Percentiles rank a stretch among this genome's conserved stretches.
These are phyloP conservation scores for Chionomys nivalis DNA, from an alignment of 2,113 vertebrate species.

Conservation along the genomic window DNA sequence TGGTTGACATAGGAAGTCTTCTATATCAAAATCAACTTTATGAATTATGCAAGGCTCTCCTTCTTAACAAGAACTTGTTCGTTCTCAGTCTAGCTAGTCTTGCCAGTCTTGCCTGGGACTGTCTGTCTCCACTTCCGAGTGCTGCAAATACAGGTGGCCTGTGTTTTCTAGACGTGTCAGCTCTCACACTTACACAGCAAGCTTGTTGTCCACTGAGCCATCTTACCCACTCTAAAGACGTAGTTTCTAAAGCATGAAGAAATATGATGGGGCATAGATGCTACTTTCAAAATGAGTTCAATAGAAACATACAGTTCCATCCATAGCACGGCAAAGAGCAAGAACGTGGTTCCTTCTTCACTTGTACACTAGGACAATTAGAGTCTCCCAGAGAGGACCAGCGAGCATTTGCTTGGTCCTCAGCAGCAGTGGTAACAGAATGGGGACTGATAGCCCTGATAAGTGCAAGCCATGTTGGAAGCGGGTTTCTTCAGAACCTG, in stretches of 20 bases:
- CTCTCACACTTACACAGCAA: too few species aligned
- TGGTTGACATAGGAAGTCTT: not conserved
- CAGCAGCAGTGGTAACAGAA: not conserved
- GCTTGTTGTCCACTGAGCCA: not conserved
- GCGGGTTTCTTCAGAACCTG: not conserved
- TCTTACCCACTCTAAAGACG: not conserved
- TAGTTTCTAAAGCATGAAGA: slow-evolving; percentile 3
- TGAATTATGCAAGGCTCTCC: not conserved
- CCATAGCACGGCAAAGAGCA: not conserved
- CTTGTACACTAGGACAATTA: not conserved
- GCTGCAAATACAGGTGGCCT: not conserved
- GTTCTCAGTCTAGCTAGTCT: not conserved
- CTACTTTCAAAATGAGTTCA: slow-evolving; percentile 29
- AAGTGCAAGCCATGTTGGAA: not conserved
- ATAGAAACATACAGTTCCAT: not conserved
- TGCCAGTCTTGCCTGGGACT: not conserved
- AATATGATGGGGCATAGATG: not conserved
- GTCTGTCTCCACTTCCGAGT: too few species aligned
- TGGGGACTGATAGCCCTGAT: not conserved
- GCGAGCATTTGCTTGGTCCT: not conserved
- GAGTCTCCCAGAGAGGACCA: not conserved
- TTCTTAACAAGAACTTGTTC: not conserved
- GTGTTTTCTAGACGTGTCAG: not conserved
- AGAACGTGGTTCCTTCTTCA: not conserved
- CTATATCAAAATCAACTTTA: too few species aligned